Evolutionary conservation across 2,113 vertebrate species (phyloP).

Genomic region (Argyrosomus japonicus): DNA sequence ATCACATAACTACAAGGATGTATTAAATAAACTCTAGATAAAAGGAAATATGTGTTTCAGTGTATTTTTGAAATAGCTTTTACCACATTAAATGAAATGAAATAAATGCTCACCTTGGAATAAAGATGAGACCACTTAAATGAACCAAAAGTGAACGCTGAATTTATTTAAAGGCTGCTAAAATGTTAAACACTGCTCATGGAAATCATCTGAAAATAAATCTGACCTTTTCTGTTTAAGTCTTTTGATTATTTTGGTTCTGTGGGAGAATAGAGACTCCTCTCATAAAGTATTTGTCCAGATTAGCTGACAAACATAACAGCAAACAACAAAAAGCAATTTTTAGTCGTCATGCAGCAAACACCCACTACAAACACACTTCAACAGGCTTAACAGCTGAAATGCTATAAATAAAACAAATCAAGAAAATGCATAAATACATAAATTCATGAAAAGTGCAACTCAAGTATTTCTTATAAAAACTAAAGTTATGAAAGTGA

Average conservation of each 20-base stretch:
- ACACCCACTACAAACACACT: neutral
- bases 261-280: neutral
- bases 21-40: neutral
- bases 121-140: neutral
- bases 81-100: constrained; percentile 21
- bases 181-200: constrained; percentile 19
- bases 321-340: neutral
- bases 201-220: constrained; percentile 20
- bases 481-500: neutral
- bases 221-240: constrained; percentile 10
- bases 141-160: neutral
- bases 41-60: neutral
- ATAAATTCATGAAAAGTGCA: neutral
- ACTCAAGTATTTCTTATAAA: neutral
- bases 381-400: neutral
- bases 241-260: constrained; percentile 9
- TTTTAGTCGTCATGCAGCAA: neutral
- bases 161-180: neutral
- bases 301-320: constrained; percentile 14
- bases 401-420: neutral
- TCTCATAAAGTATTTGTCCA: constrained; percentile 15
- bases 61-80: neutral
- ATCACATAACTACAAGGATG: neutral
- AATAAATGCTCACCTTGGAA: constrained; percentile 26
- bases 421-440: neutral